Percentiles rank a stretch among this genome's conserved stretches.
Evolutionary conservation across 2,888 invertebrate genomes (phyloP).

Genomic region (Limulus polyphemus): DNA sequence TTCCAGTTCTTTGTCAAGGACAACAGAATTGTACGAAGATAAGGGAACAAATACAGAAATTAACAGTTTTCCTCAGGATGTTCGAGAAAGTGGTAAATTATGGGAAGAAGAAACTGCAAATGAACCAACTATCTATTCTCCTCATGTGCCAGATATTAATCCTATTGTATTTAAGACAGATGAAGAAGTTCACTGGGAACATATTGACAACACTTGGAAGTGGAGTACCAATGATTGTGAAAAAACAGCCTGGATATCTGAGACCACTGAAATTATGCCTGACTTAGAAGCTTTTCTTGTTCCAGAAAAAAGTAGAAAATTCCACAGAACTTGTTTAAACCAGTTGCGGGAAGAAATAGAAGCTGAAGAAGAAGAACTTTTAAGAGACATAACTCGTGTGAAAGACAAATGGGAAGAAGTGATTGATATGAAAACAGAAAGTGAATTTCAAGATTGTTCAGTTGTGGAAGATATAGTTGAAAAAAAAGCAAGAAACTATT

Average conservation of each 20-base stretch:
- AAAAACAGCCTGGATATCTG: no score
- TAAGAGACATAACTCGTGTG: slow-evolving; percentile 9
- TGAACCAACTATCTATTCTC: no score
- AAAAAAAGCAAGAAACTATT: no score
- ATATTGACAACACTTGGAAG: background rate
- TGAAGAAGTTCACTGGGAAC: background rate
- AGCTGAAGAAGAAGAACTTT: slow-evolving; percentile 14
- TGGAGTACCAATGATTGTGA: slow-evolving; percentile 1
- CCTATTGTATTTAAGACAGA: no score
- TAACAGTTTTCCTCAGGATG: background rate
- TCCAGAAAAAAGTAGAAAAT: no score
- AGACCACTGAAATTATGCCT: no score
- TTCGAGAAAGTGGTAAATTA: no score
- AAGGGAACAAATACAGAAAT: slow-evolving; percentile 3
- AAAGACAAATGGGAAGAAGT: background rate
- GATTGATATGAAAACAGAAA: background rate
- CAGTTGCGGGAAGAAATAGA: slow-evolving; percentile 13
- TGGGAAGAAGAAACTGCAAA: no score
- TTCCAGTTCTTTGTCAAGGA: background rate
- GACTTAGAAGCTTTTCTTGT: no score
- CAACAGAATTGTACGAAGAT: background rate
- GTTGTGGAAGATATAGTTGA: no score
- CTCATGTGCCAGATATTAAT: no score
- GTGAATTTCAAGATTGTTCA: background rate
- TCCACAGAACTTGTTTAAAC: background rate